Conservation (phyloP, 2,113 vertebrate genomes). For the Catharus minimus region DNA sequence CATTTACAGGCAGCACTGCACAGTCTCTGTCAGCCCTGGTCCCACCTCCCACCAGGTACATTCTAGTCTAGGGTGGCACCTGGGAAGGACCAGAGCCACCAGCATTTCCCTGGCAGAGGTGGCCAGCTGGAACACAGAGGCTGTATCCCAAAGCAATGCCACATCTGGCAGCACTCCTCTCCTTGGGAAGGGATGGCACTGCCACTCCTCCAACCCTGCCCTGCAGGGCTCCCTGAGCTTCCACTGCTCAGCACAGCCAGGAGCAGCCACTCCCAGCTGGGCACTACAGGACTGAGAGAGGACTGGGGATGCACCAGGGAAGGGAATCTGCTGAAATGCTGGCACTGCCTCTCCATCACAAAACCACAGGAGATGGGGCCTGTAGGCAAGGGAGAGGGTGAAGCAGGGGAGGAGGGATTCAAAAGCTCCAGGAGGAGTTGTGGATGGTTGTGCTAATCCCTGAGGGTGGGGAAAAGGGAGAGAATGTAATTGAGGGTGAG, state of each 20-base stretch:
- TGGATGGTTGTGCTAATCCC: neutral
- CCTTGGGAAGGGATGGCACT: neutral
- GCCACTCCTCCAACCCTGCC: neutral
- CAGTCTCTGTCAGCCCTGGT: neutral
- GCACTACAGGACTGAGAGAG: neutral
- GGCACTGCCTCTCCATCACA: neutral
- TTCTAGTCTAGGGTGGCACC: neutral
- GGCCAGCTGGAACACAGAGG: neutral
- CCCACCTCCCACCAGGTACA: neutral
- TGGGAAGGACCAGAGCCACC: neutral
- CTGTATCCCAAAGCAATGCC: neutral
- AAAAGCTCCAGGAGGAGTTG: neutral
- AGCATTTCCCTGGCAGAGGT: neutral
- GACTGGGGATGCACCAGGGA: neutral
- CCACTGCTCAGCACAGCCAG: neutral
- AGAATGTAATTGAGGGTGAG: neutral
- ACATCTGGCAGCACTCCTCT: neutral
- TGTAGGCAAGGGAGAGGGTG: neutral
- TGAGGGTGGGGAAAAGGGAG: neutral
- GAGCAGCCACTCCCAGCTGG: neutral
- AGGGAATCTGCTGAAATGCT: neutral
- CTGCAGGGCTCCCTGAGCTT: neutral
- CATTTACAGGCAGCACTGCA: neutral
- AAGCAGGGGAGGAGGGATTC: neutral
- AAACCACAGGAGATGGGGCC: neutral